Base-by-base conservation (phyloP, 2,113 vertebrate genomes). In the Solea solea region DNA sequence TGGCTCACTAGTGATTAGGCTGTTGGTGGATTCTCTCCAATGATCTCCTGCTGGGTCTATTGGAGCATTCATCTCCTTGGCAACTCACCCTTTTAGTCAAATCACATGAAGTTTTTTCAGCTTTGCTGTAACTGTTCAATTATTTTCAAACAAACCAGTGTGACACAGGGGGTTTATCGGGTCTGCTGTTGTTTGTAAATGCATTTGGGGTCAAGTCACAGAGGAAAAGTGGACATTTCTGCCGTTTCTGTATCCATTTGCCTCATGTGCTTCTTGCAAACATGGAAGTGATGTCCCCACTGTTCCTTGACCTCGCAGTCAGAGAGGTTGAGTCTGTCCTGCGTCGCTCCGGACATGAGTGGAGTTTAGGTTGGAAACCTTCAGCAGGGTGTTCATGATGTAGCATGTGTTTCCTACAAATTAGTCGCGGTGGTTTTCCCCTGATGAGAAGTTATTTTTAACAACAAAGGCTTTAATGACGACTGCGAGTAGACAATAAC, bases 391-490 rank as follows among this genome's bases (percentile, higher is more conserved):
- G 66, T 58, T 86, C 64, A 46, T 66, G 64, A 80, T 69, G 51
- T 64, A 86, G 69, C 74, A 82, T 77, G 81, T 76, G 83, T 81
- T 91, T 90, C 89, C 89, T 90, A 15, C 54, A 73, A 74, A 82
- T 88, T 86, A 83, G 85, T 83, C 78, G 78, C 12, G 25, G 71
- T 3, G 51, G 27, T 52, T 74, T 87, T 88, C 69, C 77, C 69
- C 77, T 60, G 44, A 62, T 27, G 54, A 71, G 61, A 76, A 81
- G 74, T 77, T 90, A 92, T 92, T 92, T 88, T 89, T 86, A 90
- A 84, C 86, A 88, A 87, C 86, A 90, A 90, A 86, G 78, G 74
- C 59, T 60, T 72, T 72, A 80, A 77, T 80, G 84, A 74, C 58
- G 60, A 89, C 61, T n/a, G 5, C 60, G 49, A 53, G 34, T 41